Base-by-base conservation (phyloP, 1,140 invertebrate genomes). In the Drosophila kikkawai region DNA sequence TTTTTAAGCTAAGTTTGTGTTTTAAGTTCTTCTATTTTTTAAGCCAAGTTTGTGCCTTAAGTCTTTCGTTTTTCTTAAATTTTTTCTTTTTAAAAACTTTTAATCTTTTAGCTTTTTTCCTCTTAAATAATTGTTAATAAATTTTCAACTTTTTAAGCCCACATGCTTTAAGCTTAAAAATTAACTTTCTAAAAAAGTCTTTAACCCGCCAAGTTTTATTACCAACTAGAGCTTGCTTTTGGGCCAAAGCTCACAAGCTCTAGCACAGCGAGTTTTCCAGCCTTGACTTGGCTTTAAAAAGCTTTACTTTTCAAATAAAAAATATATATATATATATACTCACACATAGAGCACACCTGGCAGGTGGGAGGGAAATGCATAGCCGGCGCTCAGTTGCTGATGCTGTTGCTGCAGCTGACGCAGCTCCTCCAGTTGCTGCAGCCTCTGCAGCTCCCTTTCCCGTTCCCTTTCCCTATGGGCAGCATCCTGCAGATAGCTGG, bases 321-420 rank as follows among this genome's bases (percentile, higher is more conserved):
- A 3, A 37, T 2, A 22, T 22, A 39, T 29, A 29, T 7, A 26
- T 26, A 26, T 29, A 29, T 6, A 26, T 37, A 84, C 77, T 80
- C 61, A 87, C 83, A 66, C 67, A 12, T 84, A 90, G 12, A 57
- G 88, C 19, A 61, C 68, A 48, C 47, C 68, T 55, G 50, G 59
- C 39, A 85, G 63, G 41, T 75, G 73, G 7, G 53, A 29, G 26
- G 83, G 84, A 55, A 88, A 58, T 3, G 85, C 78, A 47, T 88
- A 88, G 22, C 85, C 85, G 7, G 75, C 82, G 34, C 85, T 88
- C 12, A 88, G 70, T 61, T 88, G 85, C 45, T 79, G 75, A 48
- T 88, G 80, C 44, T 90, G 85, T 36, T 66, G 51, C 11, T 88
- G 84, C 51, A 77, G 50, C 29, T 78, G 75, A 7, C 64, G 75